These are phyloP conservation scores for Orthosia incerta DNA, from an alignment of 2,888 invertebrate species.

Conservation along the genomic window DNA sequence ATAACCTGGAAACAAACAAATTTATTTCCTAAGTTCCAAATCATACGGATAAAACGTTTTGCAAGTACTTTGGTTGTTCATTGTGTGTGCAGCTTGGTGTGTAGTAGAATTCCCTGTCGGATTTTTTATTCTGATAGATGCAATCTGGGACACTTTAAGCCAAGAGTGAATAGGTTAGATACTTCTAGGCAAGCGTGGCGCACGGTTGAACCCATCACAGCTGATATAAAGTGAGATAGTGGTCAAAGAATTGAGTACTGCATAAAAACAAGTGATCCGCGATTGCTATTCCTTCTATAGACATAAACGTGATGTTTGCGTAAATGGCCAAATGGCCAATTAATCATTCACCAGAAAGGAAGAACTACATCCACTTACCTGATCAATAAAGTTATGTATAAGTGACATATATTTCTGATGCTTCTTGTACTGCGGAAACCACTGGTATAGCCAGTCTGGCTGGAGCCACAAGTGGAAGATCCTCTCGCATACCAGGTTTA, in stretches of 20 bases:
- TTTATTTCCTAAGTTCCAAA: too few relatives aligned
- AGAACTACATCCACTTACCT: slow-evolving; percentile 72
- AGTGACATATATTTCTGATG: slow-evolving; percentile 88
- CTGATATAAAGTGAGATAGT: too few relatives aligned
- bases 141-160: too few relatives aligned
- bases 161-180: too few relatives aligned
- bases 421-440: slow-evolving; percentile 86
- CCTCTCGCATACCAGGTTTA: slow-evolving; percentile 80
- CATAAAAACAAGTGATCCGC: too few relatives aligned
- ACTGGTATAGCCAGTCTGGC: slow-evolving; percentile 90
- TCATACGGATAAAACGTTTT: too few relatives aligned
- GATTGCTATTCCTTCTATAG: neutral
- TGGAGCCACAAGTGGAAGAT: slow-evolving; percentile 88
- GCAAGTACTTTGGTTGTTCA: too few relatives aligned
- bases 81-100: too few relatives aligned
- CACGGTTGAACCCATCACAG: too few relatives aligned
- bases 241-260: neutral
- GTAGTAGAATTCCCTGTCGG: too few relatives aligned
- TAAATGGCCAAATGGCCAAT: neutral
- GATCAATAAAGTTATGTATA: slow-evolving; percentile 91
- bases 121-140: too few relatives aligned
- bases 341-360: neutral
- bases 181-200: too few relatives aligned
- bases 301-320: neutral
- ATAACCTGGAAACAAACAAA: slow-evolving; percentile 75